Conservation (phyloP, 2,888 invertebrate species). For the Cantharis lateralis region DNA sequence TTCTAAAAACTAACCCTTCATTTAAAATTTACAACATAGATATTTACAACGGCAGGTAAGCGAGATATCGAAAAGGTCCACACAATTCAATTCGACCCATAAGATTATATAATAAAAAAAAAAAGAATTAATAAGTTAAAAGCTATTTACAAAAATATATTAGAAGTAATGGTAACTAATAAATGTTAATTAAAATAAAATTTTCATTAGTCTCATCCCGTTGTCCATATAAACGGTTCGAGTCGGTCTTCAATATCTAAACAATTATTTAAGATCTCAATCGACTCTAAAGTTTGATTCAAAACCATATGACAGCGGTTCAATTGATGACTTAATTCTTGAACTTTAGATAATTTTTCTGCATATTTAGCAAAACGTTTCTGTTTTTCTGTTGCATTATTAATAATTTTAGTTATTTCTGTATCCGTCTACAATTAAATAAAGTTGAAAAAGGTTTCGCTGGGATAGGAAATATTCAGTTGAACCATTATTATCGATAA, state of each 20-base stretch:
- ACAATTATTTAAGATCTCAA: slow-evolving; percentile 82
- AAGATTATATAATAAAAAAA: background rate
- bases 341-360: slow-evolving; percentile 81
- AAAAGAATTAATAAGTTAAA: background rate
- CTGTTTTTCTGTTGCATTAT: slow-evolving; percentile 77
- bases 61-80: background rate
- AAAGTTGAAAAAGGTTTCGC: slow-evolving; percentile 6
- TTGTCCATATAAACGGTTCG: slow-evolving; percentile 90
- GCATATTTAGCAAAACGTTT: slow-evolving; percentile 83
- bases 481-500: no score
- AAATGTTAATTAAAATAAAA: slow-evolving; percentile 21
- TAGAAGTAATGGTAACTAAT: background rate
- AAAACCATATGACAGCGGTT: slow-evolving; percentile 80
- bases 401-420: slow-evolving; percentile 72
- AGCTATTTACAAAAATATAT: background rate
- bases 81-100: background rate
- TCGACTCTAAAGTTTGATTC: slow-evolving; percentile 82
- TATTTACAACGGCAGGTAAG: background rate
- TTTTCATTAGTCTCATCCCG: slow-evolving; percentile 59
- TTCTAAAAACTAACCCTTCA: no score
- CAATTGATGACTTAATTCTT: slow-evolving; percentile 81
- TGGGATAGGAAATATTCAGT: background rate
- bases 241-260: slow-evolving; percentile 82
- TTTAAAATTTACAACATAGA: background rate
- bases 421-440: slow-evolving; percentile 66